A percentile compares a stretch with the other conserved stretches of the same genome.
These are phyloP conservation scores for Vesta saturnalis DNA, from an alignment of 2,888 invertebrate species.

Conservation along the genomic window DNA sequence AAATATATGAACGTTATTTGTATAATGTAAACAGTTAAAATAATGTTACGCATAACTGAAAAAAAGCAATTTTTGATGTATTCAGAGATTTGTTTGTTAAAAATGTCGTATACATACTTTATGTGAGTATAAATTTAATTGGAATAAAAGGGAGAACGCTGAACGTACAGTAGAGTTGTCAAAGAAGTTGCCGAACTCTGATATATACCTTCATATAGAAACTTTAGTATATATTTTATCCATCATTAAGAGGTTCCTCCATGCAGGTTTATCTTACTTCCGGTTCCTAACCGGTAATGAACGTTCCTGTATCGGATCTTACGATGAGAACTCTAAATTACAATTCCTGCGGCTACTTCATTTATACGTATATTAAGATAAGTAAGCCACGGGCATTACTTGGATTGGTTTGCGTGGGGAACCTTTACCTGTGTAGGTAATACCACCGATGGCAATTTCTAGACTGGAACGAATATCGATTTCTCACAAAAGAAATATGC, in stretches of 20 bases:
- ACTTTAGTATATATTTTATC: constrained; percentile 45
- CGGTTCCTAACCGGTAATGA: constrained; percentile 50
- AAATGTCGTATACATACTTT: no score
- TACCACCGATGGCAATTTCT: constrained; percentile 19
- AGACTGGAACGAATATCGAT: constrained; percentile 28
- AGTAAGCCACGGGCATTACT: constrained; percentile 39
- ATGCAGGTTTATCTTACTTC: constrained; percentile 45
- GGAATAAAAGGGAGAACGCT: not conserved
- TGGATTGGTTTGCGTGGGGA: constrained; percentile 37
- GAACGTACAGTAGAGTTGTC: constrained; percentile 15
- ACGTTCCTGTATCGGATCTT: constrained; percentile 47
- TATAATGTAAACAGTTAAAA: not conserved
- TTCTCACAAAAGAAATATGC: constrained; percentile 24
- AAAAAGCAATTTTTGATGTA: not conserved
- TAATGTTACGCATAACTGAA: not conserved
- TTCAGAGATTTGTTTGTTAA: not conserved
- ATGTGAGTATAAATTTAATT: not conserved
- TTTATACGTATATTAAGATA: constrained; percentile 43
- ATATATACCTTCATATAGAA: constrained; percentile 20
- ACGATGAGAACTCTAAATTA: constrained; percentile 42
- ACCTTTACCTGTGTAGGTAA: constrained; percentile 35
- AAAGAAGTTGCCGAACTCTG: constrained; percentile 7
- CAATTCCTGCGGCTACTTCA: constrained; percentile 44
- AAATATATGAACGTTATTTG: not conserved
- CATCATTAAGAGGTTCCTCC: constrained; percentile 49